These are phyloP conservation scores for Cataglyphis albicans DNA, from an alignment of 2,888 invertebrate species.

Conservation along the genomic window DNA sequence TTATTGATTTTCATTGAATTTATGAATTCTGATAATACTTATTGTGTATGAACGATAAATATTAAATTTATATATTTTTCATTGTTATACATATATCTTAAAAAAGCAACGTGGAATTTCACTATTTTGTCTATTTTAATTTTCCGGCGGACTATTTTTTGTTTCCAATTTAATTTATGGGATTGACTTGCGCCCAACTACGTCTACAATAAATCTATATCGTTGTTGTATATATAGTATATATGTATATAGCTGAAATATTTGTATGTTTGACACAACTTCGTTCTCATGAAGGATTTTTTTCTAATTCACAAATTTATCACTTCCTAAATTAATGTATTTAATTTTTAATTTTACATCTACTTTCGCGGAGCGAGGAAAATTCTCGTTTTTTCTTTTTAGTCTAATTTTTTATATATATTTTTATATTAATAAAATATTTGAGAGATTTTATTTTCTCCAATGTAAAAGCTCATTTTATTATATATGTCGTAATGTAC, in stretches of 20 bases:
- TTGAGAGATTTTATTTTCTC: not conserved
- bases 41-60: not conserved
- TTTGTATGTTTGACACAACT: not conserved
- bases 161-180: slow-evolving; percentile 53
- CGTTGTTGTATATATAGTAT: not conserved
- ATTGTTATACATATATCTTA: too few species aligned
- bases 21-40: not conserved
- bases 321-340: not conserved
- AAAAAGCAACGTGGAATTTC: not conserved
- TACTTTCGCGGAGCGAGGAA: not conserved
- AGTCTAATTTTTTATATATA: not conserved
- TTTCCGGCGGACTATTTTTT: not conserved
- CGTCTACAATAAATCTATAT: slow-evolving; percentile 25
- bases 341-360: not conserved
- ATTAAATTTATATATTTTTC: not conserved
- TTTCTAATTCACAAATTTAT: not conserved
- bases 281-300: not conserved
- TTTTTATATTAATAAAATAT: slow-evolving; percentile 16
- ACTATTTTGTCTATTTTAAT: slow-evolving; percentile 52
- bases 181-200: slow-evolving; percentile 42
- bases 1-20: not conserved
- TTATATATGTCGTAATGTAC: not conserved
- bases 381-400: not conserved
- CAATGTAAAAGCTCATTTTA: slow-evolving; percentile 8
- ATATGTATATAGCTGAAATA: not conserved